Evolutionary conservation across 2,797 vertebrate genomes (phyloP).

Genomic region (Alcedo atthis): DNA sequence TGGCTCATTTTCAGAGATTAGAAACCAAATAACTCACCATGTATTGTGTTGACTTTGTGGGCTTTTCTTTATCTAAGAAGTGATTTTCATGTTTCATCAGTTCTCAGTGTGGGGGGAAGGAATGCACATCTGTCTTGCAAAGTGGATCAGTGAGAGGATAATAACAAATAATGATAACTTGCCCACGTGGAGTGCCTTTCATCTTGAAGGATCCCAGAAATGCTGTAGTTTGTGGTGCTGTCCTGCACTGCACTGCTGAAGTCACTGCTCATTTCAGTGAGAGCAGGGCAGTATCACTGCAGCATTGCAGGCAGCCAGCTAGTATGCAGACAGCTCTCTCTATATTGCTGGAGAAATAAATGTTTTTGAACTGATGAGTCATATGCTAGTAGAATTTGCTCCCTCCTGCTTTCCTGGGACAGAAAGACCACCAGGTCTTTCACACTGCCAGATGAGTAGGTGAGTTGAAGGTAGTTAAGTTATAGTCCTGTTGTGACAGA

Average conservation of each 20-base stretch:
- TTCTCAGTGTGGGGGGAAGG: neutral
- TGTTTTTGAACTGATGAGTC: neutral
- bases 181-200: neutral
- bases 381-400: neutral
- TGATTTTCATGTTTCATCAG: conserved; percentile 61
- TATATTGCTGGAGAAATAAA: neutral
- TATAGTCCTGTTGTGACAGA: neutral
- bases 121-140: conserved; percentile 52
- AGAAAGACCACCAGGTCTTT: neutral
- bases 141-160: conserved; percentile 32
- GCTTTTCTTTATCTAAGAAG: conserved; percentile 39
- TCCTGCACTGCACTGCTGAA: neutral
- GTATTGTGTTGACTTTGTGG: conserved; percentile 52
- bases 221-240: neutral
- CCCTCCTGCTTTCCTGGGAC: neutral
- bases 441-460: neutral
- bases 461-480: neutral
- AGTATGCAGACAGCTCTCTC: neutral
- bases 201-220: neutral
- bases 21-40: conserved; percentile 49
- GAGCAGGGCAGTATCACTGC: neutral
- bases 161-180: conserved; percentile 41
- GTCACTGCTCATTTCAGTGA: neutral
- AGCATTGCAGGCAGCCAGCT: neutral
- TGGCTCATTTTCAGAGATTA: conserved; percentile 70